Base-by-base conservation (phyloP, 2,888 invertebrate genomes). In the Lycia hirtaria region DNA sequence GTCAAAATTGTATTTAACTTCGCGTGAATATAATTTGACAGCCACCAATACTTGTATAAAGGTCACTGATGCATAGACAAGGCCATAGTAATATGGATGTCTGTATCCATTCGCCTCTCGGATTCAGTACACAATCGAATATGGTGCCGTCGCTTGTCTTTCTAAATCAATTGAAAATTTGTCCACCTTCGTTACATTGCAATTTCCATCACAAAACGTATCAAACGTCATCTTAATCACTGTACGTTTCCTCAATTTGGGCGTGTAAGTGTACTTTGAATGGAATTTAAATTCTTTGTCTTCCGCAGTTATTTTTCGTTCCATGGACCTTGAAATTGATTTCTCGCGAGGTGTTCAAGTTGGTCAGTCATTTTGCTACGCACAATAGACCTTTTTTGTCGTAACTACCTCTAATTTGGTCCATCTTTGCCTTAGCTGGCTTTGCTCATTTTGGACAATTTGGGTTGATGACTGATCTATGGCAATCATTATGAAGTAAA, bases 311-410 rank as follows among this genome's bases (percentile, higher is more conserved):
- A 45, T 56, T 55, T 63, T 60, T 56, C 50, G 60, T 56, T 47
- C 47, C 52, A 49, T 41, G 56, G 65, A 60, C 75, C 73, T 78
- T 78, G 72, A 68, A 73, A 75, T 73, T 67, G 72, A 77, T 76
- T 78, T 80, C 72, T 71, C 75, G 76, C 73, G 75, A 35, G 56
- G 62, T 62, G 60, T 68, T 72, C 68, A 69, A 69, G 64, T 71
- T 64, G 69, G 59, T 54, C 69, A 64, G 64, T 56, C 69, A 65
- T 69, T 67, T 67, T 57, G 63, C 44, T 60, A 64, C 58, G 65
- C 64, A 72, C 67, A 75, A 75, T 75, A 56, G 71, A 35, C 43
- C 24, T 58, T 67, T 71, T 76, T 70, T 71, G 43, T 58, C 58
- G 43, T 47, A 53, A 64, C 59, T 55, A 56, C 64, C 44, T 60